These are phyloP conservation scores for Tetramorium simillimum DNA, from an alignment of 1,140 invertebrate genomes.

Conservation along the genomic window DNA sequence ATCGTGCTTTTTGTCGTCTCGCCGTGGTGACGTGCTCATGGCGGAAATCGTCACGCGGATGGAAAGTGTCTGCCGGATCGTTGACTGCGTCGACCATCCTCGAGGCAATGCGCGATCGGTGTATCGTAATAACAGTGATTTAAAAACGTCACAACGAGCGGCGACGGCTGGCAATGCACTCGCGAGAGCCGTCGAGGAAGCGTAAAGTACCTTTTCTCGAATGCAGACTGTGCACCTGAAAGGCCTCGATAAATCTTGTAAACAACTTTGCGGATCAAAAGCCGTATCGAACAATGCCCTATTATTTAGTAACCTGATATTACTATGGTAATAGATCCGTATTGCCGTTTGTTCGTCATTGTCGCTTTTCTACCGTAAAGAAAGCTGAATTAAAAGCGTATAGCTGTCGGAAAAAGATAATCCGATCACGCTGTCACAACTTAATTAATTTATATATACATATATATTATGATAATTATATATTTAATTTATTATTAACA, in stretches of 20 bases:
- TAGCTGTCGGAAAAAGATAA: not conserved
- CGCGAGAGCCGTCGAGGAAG: slow-evolving; percentile 38
- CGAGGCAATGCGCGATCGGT: slow-evolving; percentile 65
- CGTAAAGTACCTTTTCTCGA: slow-evolving; percentile 38
- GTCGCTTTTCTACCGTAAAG: slow-evolving; percentile 14
- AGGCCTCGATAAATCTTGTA: slow-evolving; percentile 49
- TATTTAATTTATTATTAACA: not conserved
- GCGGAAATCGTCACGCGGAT: slow-evolving; percentile 77
- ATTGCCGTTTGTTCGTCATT: slow-evolving; percentile 36
- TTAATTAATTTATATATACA: slow-evolving; percentile 5
- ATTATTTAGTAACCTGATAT: slow-evolving; percentile 47
- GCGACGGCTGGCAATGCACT: not conserved
- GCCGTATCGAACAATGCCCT: slow-evolving; percentile 42
- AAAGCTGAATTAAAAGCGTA: not conserved
- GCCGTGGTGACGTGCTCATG: slow-evolving; percentile 67
- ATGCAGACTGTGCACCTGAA: slow-evolving; percentile 25
- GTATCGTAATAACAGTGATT: slow-evolving; percentile 72
- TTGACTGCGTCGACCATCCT: slow-evolving; percentile 60
- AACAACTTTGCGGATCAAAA: slow-evolving; percentile 47
- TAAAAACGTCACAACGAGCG: slow-evolving; percentile 55
- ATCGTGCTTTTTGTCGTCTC: slow-evolving; percentile 64
- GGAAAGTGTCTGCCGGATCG: slow-evolving; percentile 75
- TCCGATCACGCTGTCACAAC: not conserved
- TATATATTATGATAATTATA: not conserved
- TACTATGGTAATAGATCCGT: not conserved